Evolutionary conservation across 1,140 invertebrate genomes (phyloP).

Genomic region (Zophobas atratus): DNA sequence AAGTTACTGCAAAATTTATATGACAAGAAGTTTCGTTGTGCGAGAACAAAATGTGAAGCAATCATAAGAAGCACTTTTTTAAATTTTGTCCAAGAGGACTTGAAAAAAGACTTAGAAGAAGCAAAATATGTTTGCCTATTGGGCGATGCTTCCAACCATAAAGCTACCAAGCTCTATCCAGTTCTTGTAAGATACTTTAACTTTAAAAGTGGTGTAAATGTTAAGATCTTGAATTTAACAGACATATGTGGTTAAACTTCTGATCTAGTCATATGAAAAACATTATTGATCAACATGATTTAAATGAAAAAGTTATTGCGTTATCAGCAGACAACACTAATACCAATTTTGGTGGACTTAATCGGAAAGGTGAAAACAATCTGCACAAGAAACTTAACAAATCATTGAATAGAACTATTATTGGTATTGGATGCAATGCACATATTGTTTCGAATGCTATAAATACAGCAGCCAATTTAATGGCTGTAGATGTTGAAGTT

Average conservation of each 20-base stretch:
- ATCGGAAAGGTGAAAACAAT: slow-evolving; percentile 43
- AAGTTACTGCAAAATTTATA: neutral
- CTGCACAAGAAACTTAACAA: slow-evolving; percentile 49
- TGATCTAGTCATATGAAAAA: slow-evolving; percentile 44
- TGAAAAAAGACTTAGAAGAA: no score
- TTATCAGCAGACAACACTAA: no score
- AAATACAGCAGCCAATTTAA: slow-evolving; percentile 47
- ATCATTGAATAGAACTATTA: slow-evolving; percentile 37
- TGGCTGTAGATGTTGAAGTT: slow-evolving; percentile 52
- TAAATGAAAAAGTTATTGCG: slow-evolving; percentile 43
- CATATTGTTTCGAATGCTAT: slow-evolving; percentile 50
- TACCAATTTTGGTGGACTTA: slow-evolving; percentile 40
- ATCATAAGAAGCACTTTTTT: slow-evolving; percentile 30
- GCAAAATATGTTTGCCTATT: neutral
- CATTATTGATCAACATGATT: slow-evolving; percentile 17
- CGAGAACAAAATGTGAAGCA: slow-evolving; percentile 33
- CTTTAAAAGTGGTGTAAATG: slow-evolving; percentile 44
- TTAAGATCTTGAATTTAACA: slow-evolving; percentile 50
- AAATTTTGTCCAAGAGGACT: no score
- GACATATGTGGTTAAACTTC: slow-evolving; percentile 47
- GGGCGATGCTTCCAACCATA: slow-evolving; percentile 22
- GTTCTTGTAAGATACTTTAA: slow-evolving; percentile 45
- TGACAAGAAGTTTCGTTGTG: slow-evolving; percentile 34
- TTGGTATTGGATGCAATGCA: slow-evolving; percentile 53
- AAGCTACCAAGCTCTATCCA: slow-evolving; percentile 47